Conservation (phyloP, 92 coral and sea anemone species). For the Muricea muricata region DNA sequence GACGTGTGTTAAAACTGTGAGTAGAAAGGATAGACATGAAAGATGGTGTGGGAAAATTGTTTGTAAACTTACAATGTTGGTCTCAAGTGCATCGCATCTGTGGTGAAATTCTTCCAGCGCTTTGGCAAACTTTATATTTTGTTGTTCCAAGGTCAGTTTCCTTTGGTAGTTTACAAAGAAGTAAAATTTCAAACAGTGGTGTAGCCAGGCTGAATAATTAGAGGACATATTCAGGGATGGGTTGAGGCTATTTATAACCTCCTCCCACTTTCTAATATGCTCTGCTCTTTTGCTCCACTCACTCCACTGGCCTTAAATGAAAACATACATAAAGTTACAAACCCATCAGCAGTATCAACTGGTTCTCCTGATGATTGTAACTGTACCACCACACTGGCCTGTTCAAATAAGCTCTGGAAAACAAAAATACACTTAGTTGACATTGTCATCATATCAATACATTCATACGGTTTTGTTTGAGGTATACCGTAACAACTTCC, state of each 20-base stretch:
- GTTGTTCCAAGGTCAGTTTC: slow-evolving; percentile 40
- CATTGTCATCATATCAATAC: neutral
- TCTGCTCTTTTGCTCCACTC: too few relatives aligned
- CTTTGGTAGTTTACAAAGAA: neutral
- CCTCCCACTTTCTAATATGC: too few relatives aligned
- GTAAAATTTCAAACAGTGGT: too few relatives aligned
- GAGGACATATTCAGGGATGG: too few relatives aligned
- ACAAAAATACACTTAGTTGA: neutral
- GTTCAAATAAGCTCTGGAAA: slow-evolving; percentile 69
- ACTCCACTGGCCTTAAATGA: too few relatives aligned
- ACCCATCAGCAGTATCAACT: slow-evolving; percentile 40
- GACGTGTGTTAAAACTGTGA: too few relatives aligned
- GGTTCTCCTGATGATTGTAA: slow-evolving; percentile 48
- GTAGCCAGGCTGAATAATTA: too few relatives aligned
- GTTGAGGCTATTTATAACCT: too few relatives aligned
- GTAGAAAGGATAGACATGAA: too few relatives aligned
- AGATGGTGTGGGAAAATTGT: too few relatives aligned
- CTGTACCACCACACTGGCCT: slow-evolving; percentile 65
- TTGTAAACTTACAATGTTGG: slow-evolving; percentile 69
- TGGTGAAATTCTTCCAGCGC: slow-evolving; percentile 86
- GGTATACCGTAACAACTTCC: slow-evolving; percentile 17
- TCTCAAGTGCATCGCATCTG: slow-evolving; percentile 81
- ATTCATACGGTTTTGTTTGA: neutral
- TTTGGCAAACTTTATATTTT: slow-evolving; percentile 74
- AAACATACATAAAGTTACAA: neutral